Evolutionary conservation across 2,888 invertebrate species (phyloP).

Genomic region (Lycocerus yunnanus): DNA sequence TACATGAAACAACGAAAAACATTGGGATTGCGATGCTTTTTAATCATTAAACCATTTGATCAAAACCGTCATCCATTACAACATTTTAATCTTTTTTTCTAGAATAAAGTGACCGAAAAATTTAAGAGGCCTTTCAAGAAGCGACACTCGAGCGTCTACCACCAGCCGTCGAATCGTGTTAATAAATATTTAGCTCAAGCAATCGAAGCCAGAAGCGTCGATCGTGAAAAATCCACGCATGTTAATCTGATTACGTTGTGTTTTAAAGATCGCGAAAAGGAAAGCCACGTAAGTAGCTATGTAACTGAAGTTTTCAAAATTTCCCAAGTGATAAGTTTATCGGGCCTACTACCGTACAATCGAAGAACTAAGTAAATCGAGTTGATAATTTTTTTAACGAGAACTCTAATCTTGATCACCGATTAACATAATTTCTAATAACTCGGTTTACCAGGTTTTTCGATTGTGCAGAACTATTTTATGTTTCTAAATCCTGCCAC

Average conservation of each 20-base stretch:
- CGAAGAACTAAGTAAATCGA: too few relatives aligned
- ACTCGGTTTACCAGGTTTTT: too few relatives aligned
- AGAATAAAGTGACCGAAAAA: constrained; percentile 87
- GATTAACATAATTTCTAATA: too few relatives aligned
- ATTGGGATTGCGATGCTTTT: constrained; percentile 12
- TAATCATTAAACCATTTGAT: neutral
- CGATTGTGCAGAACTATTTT: too few relatives aligned
- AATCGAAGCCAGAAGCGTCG: constrained; percentile 87
- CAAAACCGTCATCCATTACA: neutral
- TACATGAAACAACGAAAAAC: constrained; percentile 6
- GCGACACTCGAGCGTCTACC: constrained; percentile 83
- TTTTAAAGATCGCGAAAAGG: constrained; percentile 84
- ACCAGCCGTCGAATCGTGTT: constrained; percentile 88
- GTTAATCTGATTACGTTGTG: constrained; percentile 84
- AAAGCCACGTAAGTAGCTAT: constrained; percentile 67
- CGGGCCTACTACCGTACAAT: too few relatives aligned
- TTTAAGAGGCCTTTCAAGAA: constrained; percentile 88
- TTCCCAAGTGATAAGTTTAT: too few relatives aligned
- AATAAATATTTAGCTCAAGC: constrained; percentile 92
- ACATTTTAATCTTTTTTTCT: constrained; percentile 46
- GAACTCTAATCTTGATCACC: too few relatives aligned
- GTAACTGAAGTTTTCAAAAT: too few relatives aligned
- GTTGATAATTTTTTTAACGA: too few relatives aligned
- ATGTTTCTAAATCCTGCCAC: too few relatives aligned
- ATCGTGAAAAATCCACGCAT: constrained; percentile 86